Evolutionary conservation across 2,113 vertebrate genomes (phyloP), one percentile per base, ranked within the genome.

Genomic region (Spizaetus ornatus): DNA sequence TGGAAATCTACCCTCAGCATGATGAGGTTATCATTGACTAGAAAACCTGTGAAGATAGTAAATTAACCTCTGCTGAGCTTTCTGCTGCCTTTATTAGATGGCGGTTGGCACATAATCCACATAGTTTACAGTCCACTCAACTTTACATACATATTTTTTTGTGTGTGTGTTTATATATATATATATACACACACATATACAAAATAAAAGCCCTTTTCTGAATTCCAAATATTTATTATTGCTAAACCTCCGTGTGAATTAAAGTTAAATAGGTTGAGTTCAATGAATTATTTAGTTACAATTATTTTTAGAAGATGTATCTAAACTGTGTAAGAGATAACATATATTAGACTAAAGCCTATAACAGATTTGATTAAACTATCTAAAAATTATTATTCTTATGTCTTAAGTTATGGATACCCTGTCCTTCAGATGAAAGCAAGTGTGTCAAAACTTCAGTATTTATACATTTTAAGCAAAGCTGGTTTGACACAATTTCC

Each of bases 381-480:
- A 70, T 16, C 13, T 65, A 38, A 63, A 85, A 69, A 21, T 66
- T 80, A 48, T 36, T 74, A 8, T 55, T 87, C 8, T 52, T 71
- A 25, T 38, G 16, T 88, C 45, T 86, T 86, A 81, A 70, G 14
- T 78, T 76, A 86, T 26, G 36, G 34, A n/a, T 65, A 65, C 2
- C 9, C 18, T 52, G 19, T 76, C 55, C 16, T 67, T 90, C 58
- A 85, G 25, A 63, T 55, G 11, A 80, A 90, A 94, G 20, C 6
- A 47, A 83, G 29, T 72, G 36, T 56, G 20, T 89, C 38, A 95
- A 79, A 93, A 47, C 34, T 42, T 65, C 27, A 53, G 27, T 31
- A n/a, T 79, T 81, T 79, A 48, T 20, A 38, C 21, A 62, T 82
- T 86, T 96, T 86, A 86, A 94, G 29, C 40, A 88, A 95, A 97